These are phyloP conservation scores for Ptychobarbus kaznakovi DNA, from an alignment of 2,797 vertebrate genomes.

Conservation along the genomic window DNA sequence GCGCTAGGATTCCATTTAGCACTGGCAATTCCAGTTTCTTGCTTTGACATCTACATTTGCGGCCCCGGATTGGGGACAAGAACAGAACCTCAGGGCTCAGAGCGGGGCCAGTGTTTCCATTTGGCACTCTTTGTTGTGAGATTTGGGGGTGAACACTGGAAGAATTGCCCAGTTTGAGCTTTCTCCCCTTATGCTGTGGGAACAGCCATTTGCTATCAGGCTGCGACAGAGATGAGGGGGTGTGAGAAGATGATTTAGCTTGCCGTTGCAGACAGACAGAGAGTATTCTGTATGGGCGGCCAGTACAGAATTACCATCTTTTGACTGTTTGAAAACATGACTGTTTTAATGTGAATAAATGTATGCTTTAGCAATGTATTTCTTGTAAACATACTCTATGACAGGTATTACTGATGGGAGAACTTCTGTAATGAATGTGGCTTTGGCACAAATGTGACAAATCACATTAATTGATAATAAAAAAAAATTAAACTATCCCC, in stretches of 20 bases:
- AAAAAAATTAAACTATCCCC: conserved; percentile 20
- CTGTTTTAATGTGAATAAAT: conserved; percentile 40
- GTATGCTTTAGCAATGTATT: neutral
- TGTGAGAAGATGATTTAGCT: conserved; percentile 28
- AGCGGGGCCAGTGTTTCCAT: conserved; percentile 50
- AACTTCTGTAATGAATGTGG: conserved; percentile 31
- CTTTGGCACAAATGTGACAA: conserved; percentile 28
- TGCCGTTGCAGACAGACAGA: neutral
- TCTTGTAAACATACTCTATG: neutral
- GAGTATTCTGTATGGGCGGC: neutral
- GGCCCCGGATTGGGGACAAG: conserved; percentile 35
- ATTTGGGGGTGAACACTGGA: conserved; percentile 24
- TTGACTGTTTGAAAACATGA: neutral
- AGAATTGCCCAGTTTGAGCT: conserved; percentile 46
- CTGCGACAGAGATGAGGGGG: conserved; percentile 1
- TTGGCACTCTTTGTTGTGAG: conserved; percentile 50
- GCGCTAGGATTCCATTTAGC: conserved; percentile 42
- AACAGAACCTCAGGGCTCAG: conserved; percentile 50
- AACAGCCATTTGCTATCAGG: conserved; percentile 33
- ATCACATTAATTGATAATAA: conserved; percentile 30
- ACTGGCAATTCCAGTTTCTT: conserved; percentile 37
- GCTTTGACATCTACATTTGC: conserved; percentile 55
- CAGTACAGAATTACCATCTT: neutral
- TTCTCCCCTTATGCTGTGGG: conserved; percentile 20
- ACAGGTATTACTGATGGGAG: conserved; percentile 26